Conservation (phyloP, 2,113 vertebrate species). For the Heterotilapia buettikoferi region DNA sequence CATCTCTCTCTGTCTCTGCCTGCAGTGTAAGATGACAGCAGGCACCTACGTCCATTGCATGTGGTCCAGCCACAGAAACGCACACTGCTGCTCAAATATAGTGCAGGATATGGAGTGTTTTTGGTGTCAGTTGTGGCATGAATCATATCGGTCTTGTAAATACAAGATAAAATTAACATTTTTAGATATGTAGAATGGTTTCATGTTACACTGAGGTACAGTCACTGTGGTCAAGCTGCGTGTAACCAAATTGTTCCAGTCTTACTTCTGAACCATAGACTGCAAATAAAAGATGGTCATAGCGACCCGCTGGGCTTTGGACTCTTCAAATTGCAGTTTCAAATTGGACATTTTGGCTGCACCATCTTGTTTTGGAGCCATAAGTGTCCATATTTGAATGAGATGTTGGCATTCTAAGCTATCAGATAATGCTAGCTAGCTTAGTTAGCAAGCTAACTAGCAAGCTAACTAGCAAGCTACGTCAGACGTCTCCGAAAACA, state of each 20-base stretch:
- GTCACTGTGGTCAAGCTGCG: not conserved
- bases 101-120: not conserved
- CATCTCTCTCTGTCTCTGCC: not conserved
- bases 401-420: not conserved
- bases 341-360: not conserved
- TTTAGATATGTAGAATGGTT: not conserved
- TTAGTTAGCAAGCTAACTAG: not conserved
- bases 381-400: not conserved
- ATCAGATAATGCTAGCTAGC: not conserved
- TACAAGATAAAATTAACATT: not conserved
- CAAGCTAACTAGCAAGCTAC: not conserved
- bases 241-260: not conserved
- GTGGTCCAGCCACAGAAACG: not conserved
- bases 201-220: not conserved
- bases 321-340: not conserved
- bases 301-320: not conserved
- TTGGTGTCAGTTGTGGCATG: not conserved
- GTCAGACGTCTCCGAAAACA: not conserved
- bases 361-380: not conserved
- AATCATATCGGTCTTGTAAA: not conserved
- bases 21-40: conserved; percentile 1
- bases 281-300: not conserved
- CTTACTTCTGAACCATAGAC: not conserved
- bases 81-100: conserved; percentile 6
- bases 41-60: conserved; percentile 11